Evolutionary conservation across 2,888 invertebrate species (phyloP), one percentile per base, ranked within the genome.

Genomic region (Leptinotarsa peninsularis): DNA sequence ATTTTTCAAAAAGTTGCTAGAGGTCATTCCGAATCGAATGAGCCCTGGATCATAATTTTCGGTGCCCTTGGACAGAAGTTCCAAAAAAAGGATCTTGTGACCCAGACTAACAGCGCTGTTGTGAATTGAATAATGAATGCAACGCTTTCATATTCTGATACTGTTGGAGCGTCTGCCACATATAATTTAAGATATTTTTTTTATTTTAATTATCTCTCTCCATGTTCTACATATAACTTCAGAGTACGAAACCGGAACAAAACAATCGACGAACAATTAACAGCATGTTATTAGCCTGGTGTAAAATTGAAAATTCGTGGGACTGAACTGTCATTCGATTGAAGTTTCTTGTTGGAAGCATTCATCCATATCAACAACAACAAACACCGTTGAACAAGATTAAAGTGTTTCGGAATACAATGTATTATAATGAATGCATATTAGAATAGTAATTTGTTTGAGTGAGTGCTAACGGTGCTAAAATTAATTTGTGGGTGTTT

Each of bases 281-380:
- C 27, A 14, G n/a, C 17, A 33, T 18, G n/a, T 23, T 23, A 63
- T 63, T 63, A 18, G n/a, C 63, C 10, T 63, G 33, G 63, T 33
- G 63, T 63, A n/a, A 63, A 63, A 63, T 63, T 63, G 63, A 63
- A 63, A 63, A 63, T 63, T 43, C 63, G 33, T 43, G 63, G 63
- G 63, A 63, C n/a, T 43, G 10, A 33, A 63, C 23, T 3, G 68
- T 21, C 14, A 54, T 49, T 33, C 27, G 56, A 68, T 68, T 68
- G 68, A 68, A 52, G 10, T 68, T 68, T 50, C 68, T 68, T 68
- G 68, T 68, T 49, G 17, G 68, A 52, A 18, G 68, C 27, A 52
- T 52, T 68, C 54, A 68, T 13, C 68, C 68, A 68, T 68, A 50
- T 54, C 68, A 14, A 50, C 15, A 17, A 54, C 68, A 68, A 49